These are phyloP conservation scores for Chaetogeoica ovagalla DNA, from an alignment of 2,888 invertebrate genomes.

Conservation along the genomic window DNA sequence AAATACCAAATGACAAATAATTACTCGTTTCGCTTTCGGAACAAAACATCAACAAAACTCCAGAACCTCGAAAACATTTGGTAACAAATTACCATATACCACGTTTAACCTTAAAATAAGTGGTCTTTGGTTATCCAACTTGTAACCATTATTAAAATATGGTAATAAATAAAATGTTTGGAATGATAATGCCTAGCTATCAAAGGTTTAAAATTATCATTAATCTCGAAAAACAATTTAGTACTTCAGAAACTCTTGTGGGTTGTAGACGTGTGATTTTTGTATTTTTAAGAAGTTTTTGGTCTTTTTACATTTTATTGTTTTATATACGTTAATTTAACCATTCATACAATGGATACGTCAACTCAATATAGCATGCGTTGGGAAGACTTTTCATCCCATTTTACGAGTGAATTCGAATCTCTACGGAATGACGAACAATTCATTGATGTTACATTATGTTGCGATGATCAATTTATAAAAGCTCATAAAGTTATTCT, in stretches of 20 bases:
- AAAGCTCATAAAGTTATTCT: constrained; percentile 85
- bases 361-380: constrained; percentile 62
- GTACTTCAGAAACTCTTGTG: neutral
- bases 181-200: constrained; percentile 6
- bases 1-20: neutral
- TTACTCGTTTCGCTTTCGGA: too few relatives aligned
- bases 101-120: constrained; percentile 21
- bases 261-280: neutral
- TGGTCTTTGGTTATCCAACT: neutral
- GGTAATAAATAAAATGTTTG: neutral
- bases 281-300: too few relatives aligned
- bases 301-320: neutral
- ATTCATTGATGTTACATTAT: constrained; percentile 85
- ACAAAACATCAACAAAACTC: neutral
- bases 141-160: neutral
- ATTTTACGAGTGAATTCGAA: constrained; percentile 84
- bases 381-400: constrained; percentile 88
- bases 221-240: neutral
- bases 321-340: neutral
- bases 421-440: constrained; percentile 81
- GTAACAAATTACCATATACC: neutral
- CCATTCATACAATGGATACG: neutral
- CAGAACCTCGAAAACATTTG: neutral
- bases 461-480: constrained; percentile 80
- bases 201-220: neutral